A percentile compares a stretch with the other conserved stretches of the same genome.
Conservation (phyloP, 2,113 vertebrate species). For the Naja naja region DNA sequence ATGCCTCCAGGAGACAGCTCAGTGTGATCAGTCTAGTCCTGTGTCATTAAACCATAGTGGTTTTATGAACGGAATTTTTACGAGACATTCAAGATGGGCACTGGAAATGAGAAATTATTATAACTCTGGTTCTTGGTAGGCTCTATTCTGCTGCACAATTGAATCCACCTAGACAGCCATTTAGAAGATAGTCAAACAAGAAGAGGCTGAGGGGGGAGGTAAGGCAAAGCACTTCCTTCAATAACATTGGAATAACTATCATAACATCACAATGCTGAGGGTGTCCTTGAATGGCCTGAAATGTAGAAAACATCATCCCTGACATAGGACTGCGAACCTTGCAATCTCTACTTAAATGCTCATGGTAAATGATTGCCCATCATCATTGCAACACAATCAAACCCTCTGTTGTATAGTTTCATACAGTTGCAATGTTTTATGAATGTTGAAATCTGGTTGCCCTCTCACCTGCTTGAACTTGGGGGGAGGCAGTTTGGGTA, state of each 20-base stretch:
- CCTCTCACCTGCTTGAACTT: not conserved
- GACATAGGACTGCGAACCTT: not conserved
- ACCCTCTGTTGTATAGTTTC: not conserved
- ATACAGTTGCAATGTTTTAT: not conserved
- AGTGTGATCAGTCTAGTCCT: constrained; percentile 47
- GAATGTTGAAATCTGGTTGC: not conserved
- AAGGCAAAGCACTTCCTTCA: not conserved
- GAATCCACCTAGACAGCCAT: constrained; percentile 65
- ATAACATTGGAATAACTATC: constrained; percentile 29
- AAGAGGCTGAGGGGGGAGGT: not conserved
- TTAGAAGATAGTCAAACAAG: constrained; percentile 49
- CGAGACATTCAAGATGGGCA: constrained; percentile 58
- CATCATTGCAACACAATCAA: not conserved
- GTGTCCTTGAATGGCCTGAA: not conserved
- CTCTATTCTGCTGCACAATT: constrained; percentile 62
- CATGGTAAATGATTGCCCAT: not conserved
- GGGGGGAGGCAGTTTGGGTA: not conserved
- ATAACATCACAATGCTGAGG: not conserved
- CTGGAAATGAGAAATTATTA: constrained; percentile 67
- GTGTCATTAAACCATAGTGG: constrained; percentile 51
- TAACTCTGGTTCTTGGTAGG: constrained; percentile 67
- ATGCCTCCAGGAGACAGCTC: constrained; percentile 48
- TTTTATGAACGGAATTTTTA: constrained; percentile 54
- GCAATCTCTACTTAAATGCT: not conserved
- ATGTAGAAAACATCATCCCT: not conserved